Evolutionary conservation across 2,888 invertebrate species (phyloP), one percentile per base, ranked within the genome.

Genomic region (Arctia plantaginis): DNA sequence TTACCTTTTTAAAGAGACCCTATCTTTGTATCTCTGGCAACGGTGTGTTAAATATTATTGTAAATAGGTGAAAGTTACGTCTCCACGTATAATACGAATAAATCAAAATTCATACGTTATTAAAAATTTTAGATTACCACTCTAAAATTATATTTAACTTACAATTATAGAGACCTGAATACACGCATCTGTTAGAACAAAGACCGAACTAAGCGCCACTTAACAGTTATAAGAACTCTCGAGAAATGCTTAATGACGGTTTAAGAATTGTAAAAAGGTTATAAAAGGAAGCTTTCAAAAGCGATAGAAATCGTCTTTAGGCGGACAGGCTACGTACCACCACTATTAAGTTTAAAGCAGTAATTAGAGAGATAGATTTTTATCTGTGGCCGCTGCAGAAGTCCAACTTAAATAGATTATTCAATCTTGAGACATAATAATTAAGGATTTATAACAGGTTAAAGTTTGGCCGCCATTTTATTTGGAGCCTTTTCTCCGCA

Each of bases 321-420:
- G 66, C 39, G 23, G 27, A 72, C 59, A 44, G 59, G 15, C 47
- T 64, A 51, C 39, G 27, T 6, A 68, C 62, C 39, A 44, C 44
- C 59, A 75, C 79, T 73, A 73, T 76, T 82, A 85, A 85, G 76
- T 85, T 80, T 78, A 66, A 80, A 80, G 76, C 69, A 79, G 82
- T 82, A 85, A 85, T 85, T 85, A 82, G 79, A 66, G 64, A 69
- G 51, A 65, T 47, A 69, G 78, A 78, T 79, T 75, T 72, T 84
- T 82, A 82, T 84, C 85, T 69, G 66, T 72, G 74, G 75, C 74
- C 74, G 18, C 77, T 76, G 77, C 81, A 78, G 72, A 68, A 73
- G 75, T 72, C 30, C 67, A 59, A 77, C 30, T 77, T 75, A 62
- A 72, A 73, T 59, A 78, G 81, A 78, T 85, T 80, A 80, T 83